Percentiles rank a stretch among this genome's conserved stretches.
Evolutionary conservation across 2,113 vertebrate species (phyloP).

Genomic region (Athene cunicularia): DNA sequence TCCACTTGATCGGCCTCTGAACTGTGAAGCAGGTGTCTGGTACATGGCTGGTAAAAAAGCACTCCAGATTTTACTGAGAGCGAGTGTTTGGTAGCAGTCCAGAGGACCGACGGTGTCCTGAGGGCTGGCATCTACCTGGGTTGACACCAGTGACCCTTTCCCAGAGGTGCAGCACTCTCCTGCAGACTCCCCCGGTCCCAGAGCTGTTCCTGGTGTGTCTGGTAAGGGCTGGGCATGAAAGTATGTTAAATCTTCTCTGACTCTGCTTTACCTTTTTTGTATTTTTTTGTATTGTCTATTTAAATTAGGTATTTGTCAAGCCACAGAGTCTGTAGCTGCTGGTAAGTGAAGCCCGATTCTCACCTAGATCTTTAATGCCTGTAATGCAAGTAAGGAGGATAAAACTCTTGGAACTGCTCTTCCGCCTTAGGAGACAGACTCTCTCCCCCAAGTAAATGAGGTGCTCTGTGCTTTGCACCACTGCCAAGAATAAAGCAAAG

Average conservation of each 20-base stretch:
- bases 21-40: neutral
- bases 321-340: neutral
- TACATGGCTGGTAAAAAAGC: fast-evolving
- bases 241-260: neutral
- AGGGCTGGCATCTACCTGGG: neutral
- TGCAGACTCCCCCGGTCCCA: neutral
- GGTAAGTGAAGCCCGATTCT: neutral
- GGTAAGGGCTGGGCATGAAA: neutral
- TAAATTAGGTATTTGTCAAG: neutral
- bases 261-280: neutral
- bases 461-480: neutral
- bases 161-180: neutral
- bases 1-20: neutral
- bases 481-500: neutral
- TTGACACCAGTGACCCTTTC: neutral
- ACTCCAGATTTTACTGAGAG: neutral
- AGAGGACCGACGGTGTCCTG: neutral
- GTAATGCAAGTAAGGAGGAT: neutral
- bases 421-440: neutral
- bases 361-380: neutral
- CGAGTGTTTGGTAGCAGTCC: neutral
- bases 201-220: neutral
- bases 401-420: neutral
- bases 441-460: neutral
- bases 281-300: neutral